phyloP scores from a whole-genome alignment of 2,888 invertebrate genomes.

The Drosophila macrospina region DNA sequence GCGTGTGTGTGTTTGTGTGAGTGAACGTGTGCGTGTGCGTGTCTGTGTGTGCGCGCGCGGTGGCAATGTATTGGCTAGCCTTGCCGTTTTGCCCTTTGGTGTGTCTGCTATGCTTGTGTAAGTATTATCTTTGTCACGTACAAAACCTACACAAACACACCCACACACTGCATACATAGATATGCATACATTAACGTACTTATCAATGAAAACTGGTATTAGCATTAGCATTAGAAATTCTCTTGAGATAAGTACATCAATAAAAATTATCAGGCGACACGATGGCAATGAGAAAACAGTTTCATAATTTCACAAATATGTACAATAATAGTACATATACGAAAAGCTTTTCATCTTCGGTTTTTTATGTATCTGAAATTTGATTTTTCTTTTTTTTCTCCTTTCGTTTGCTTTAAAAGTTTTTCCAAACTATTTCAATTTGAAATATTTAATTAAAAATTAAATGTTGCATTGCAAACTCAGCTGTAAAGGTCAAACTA shows the following conservation, averaged over 20 bases:
- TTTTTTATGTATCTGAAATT: background rate
- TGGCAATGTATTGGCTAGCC: conserved; percentile 76
- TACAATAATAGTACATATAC: background rate
- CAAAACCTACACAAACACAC: conserved; percentile 2
- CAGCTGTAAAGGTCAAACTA: background rate
- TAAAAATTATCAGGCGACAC: conserved; percentile 4
- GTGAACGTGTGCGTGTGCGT: conserved; percentile 23
- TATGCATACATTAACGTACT: conserved; percentile 40
- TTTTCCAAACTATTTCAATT: background rate
- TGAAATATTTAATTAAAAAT: background rate
- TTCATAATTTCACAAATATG: background rate
- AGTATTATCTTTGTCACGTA: conserved; percentile 64
- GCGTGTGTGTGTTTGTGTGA: conserved; percentile 26
- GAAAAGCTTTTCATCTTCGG: background rate
- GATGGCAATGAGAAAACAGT: conserved; percentile 14
- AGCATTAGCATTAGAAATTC: conserved; percentile 33
- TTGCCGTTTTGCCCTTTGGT: conserved; percentile 77
- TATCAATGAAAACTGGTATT: conserved; percentile 59
- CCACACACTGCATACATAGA: conserved; percentile 3
- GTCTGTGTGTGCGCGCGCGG: conserved; percentile 33
- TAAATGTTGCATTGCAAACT: too few species aligned
- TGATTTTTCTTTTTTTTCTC: background rate
- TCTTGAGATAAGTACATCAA: conserved; percentile 19
- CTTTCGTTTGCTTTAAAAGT: background rate
- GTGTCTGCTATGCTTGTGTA: conserved; percentile 73